Conservation (phyloP, 2,888 invertebrate genomes). For the Pseudolycoriella hygida region DNA sequence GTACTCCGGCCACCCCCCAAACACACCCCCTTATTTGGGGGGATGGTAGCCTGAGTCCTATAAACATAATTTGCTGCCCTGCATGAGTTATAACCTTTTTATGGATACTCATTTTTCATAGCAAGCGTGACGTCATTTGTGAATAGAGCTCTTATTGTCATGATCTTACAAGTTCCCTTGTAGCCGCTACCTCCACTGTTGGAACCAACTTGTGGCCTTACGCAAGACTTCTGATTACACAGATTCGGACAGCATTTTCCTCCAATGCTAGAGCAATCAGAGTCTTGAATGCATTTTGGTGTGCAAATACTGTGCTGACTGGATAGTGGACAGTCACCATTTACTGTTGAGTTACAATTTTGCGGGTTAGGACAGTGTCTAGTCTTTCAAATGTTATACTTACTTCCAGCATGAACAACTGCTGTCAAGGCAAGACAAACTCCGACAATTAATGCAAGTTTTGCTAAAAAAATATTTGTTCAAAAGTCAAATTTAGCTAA, state of each 20-base stretch:
- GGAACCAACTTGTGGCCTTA: conserved; percentile 27
- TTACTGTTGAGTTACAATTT: conserved; percentile 7
- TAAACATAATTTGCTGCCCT: too few species aligned
- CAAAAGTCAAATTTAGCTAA: too few species aligned
- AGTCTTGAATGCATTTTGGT: conserved; percentile 48
- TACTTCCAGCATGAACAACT: conserved; percentile 1
- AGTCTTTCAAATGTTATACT: too few species aligned
- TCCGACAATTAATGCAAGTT: not conserved
- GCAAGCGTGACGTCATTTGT: too few species aligned
- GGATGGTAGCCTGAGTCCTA: too few species aligned
- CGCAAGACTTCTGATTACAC: conserved; percentile 52
- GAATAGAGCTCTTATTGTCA: not conserved
- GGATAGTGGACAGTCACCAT: conserved; percentile 41
- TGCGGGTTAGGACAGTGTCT: too few species aligned
- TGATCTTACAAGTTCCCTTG: conserved; percentile 19
- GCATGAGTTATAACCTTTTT: too few species aligned
- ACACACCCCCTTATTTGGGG: too few species aligned
- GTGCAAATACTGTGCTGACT: conserved; percentile 46
- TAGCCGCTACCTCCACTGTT: conserved; percentile 20
- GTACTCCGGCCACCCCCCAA: too few species aligned
- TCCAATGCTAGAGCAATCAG: conserved; percentile 42
- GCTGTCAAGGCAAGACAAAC: not conserved
- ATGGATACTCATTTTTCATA: too few species aligned
- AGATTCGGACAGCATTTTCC: conserved; percentile 52
- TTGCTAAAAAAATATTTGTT: conserved; percentile 2